Evolutionary conservation across 1,140 invertebrate species (phyloP), one percentile per base, ranked within the genome.

Genomic region (Delia radicum): DNA sequence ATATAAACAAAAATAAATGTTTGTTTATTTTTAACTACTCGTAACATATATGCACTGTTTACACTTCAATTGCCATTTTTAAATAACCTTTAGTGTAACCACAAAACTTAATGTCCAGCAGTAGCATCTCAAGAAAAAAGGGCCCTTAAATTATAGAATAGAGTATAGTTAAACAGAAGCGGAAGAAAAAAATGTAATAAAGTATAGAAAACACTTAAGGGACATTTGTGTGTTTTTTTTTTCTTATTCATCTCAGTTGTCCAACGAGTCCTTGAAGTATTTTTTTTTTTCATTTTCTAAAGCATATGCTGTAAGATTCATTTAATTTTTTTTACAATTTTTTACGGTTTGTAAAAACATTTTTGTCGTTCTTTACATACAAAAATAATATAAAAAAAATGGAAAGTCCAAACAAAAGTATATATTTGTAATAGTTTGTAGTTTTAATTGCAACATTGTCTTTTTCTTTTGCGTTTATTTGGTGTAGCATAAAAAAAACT

Each of bases 371-470:
- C n/a, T n/a, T 37, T 13, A 37, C 5, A 37, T 13, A 3, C 33
- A 37, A 37, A 13, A 13, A 37, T 37, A 37, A 37, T 37, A 37
- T 37, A 13, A 7, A 10, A 13, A 7, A 10, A 13, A 13, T 37
- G 8, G 33, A 10, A 10, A 13, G 33, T 37, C 8, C 33, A 37
- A 37, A 13, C 33, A 37, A 1, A 3, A 37, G n/a, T 55, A 21
- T 55, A 55, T 55, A 18, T 55, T 37, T 69, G 31, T 69, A 37
- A 69, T 69, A 29, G 65, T 33, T 69, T 69, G 65, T 69, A 69
- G 37, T 69, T 69, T 69, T 69, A 69, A 69, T 69, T 69, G 65
- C 65, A 69, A 69, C 65, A 37, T 69, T 69, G 65, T 69, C n/a
- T 33, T n/a, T 69, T 69, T 21, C 15, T 37, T n/a, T 69, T 69